A percentile compares a stretch with the other conserved stretches of the same genome.
Conservation (phyloP, 2,888 invertebrate genomes). For the Tipula lateralis region DNA sequence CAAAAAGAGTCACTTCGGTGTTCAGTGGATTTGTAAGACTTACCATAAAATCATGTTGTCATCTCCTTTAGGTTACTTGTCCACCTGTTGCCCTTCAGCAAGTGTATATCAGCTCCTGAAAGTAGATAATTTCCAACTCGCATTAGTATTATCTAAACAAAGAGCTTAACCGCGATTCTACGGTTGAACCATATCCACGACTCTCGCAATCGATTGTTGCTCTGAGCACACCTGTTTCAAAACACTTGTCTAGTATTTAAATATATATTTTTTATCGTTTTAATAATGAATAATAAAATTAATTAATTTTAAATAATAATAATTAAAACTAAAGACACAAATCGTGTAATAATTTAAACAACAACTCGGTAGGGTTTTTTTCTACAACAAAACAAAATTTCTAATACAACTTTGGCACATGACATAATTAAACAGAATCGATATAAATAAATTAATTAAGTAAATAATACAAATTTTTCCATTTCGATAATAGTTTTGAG, state of each 20-base stretch:
- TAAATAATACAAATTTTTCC: neutral
- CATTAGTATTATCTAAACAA: too few relatives aligned
- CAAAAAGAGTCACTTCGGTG: too few relatives aligned
- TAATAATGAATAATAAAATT: neutral
- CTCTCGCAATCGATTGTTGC: too few relatives aligned
- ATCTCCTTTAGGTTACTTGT: too few relatives aligned
- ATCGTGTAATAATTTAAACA: neutral
- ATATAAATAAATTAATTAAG: conserved; percentile 2
- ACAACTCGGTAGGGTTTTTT: neutral
- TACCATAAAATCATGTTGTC: too few relatives aligned
- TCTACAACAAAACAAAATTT: neutral
- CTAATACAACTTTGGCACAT: conserved; percentile 24
- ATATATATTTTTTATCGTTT: neutral
- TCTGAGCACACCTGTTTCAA: too few relatives aligned
- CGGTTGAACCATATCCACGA: too few relatives aligned
- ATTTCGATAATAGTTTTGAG: neutral
- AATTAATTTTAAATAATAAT: neutral
- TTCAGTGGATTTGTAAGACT: too few relatives aligned
- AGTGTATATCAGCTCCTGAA: too few relatives aligned
- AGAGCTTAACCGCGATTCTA: too few relatives aligned
- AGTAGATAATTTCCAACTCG: too few relatives aligned
- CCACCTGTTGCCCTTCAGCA: too few relatives aligned
- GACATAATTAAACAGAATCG: neutral
- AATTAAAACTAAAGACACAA: neutral
- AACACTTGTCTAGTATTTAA: neutral